A percentile compares a stretch with the other conserved stretches of the same genome.
These are phyloP conservation scores for Quiscalus mexicanus DNA, from an alignment of 2,113 vertebrate genomes.

Conservation along the genomic window DNA sequence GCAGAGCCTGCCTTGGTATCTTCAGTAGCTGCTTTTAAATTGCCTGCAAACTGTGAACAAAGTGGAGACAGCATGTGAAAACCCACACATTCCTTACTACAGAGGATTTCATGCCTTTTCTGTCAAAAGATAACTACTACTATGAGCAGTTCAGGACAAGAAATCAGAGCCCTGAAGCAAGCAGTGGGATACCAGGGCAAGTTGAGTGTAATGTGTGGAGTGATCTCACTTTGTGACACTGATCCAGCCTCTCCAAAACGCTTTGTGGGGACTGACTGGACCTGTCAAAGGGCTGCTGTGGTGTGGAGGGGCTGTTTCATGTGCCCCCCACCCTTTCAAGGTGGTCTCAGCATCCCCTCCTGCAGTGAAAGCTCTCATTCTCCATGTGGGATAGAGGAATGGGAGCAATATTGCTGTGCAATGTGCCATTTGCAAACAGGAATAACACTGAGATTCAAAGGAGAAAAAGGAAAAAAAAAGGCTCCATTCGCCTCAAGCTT, in stretches of 20 bases:
- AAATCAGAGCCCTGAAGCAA: neutral
- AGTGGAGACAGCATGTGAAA: conserved; percentile 9
- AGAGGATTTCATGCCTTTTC: neutral
- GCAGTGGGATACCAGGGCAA: neutral
- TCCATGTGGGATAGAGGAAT: neutral
- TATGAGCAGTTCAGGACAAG: neutral
- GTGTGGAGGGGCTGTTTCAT: neutral
- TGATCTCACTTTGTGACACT: neutral
- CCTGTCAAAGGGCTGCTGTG: neutral
- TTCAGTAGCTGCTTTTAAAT: conserved; percentile 26
- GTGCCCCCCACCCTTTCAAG: neutral
- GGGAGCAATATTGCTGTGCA: neutral
- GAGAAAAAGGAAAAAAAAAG: rapidly evolving
- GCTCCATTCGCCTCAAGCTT: neutral
- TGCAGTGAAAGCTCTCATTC: neutral
- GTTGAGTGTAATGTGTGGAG: neutral
- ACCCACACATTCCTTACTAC: neutral
- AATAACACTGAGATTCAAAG: rapidly evolving
- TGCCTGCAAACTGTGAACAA: conserved; percentile 21
- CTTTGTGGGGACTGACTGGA: neutral
- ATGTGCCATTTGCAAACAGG: neutral
- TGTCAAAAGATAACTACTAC: neutral
- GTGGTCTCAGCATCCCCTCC: neutral
- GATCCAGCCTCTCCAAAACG: neutral
- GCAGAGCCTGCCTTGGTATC: neutral